Evolutionary conservation across 2,113 vertebrate species (phyloP), one percentile per base, ranked within the genome.

Genomic region (Lagenorhynchus albirostris): DNA sequence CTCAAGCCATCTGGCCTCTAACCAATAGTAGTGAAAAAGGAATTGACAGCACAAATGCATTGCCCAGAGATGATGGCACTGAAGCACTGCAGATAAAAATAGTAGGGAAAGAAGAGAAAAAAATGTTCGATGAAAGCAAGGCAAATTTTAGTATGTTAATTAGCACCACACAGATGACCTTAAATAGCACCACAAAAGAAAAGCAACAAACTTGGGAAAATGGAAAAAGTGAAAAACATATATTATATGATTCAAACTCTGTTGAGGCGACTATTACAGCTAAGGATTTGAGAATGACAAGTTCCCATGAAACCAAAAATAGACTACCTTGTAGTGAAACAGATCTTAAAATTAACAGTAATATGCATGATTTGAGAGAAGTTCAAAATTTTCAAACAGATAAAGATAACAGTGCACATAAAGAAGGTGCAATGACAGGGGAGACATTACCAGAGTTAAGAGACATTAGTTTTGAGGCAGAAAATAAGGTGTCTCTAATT

Each of bases 401-500:
- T 88, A 74, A 92, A 97, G 92, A n/a, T 36, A 87, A 44, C 50
- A 88, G 41, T 21, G 11, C 44, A 25, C 65, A 76, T 0, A 1
- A 96, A 90, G 94, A 95, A 44, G 58, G 73, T 14, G 10, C 62
- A 53, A 20, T 21, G 25, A 33, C 68, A 94, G 41, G 15, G 53
- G 73, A 67, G 84, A 96, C 62, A 17, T 97, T 81, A 55, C 25
- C 91, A 81, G 86, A 96, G 80, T 74, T 87, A 76, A 97, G 95
- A 98, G 92, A 94, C 1, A 31, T 25, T 33, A 89, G n/a, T 96
- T 95, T 77, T 94, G 85, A 96, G 93, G 67, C 76, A 89, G 89
- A 96, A 94, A 97, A 95, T 60, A 41, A 96, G 38, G 63, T 58
- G 55, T 13, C 90, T 97, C 83, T 95, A 97, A 94, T 97, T 96